Conservation (phyloP, 2,888 invertebrate species). For the Chouioia cunea region DNA sequence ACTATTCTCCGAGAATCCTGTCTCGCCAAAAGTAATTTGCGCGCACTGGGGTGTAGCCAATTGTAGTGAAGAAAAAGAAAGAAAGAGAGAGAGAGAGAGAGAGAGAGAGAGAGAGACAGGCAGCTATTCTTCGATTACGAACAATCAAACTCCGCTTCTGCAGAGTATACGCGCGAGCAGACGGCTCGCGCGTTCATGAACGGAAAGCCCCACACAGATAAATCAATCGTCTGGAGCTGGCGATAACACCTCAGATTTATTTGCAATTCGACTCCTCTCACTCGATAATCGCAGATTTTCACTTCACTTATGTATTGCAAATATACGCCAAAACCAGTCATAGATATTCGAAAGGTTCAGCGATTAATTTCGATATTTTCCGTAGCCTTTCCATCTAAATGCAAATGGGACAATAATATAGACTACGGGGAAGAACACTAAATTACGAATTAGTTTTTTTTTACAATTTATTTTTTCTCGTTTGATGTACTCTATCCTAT, state of each 20-base stretch:
- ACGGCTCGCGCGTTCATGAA: not conserved
- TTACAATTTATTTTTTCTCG: too few species aligned
- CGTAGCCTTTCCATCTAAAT: conserved; percentile 7
- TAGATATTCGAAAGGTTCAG: conserved; percentile 6
- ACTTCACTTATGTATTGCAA: too few species aligned
- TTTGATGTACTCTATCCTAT: too few species aligned
- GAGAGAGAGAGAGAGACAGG: too few species aligned
- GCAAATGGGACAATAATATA: conserved; percentile 2
- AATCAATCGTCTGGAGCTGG: conserved; percentile 50
- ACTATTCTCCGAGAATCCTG: not conserved
- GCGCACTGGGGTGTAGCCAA: conserved; percentile 21
- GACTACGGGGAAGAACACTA: too few species aligned
- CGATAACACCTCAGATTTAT: conserved; percentile 51
- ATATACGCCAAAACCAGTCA: too few species aligned
- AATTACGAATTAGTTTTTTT: too few species aligned
- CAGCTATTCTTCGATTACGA: conserved; percentile 38
- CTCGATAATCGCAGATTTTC: not conserved
- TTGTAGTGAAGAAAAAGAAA: too few species aligned
- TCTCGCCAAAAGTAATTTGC: conserved; percentile 32
- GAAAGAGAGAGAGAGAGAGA: too few species aligned
- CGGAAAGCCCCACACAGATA: conserved; percentile 29
- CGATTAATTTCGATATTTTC: not conserved
- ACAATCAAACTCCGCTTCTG: conserved; percentile 45
- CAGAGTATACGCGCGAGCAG: conserved; percentile 6
- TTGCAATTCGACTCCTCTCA: conserved; percentile 28